phyloP scores from a whole-genome alignment of 2,797 vertebrate species.

The Leptoclinus maculatus region DNA sequence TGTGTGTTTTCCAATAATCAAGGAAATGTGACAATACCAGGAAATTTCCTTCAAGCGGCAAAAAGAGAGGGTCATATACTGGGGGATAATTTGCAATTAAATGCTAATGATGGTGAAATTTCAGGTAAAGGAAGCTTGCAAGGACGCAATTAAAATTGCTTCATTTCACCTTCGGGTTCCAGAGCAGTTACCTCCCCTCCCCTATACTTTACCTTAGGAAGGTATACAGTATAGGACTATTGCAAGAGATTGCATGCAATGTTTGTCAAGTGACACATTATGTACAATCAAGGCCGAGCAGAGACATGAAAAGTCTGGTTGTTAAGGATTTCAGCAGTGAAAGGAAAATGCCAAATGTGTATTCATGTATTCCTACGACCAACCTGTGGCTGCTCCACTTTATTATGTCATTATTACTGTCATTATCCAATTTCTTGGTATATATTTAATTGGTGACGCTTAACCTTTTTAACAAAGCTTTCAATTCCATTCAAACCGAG shows the following conservation, averaged over 20 bases:
- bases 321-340: neutral
- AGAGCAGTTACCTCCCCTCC: neutral
- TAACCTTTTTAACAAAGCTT: neutral
- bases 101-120: conserved; percentile 36
- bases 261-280: neutral
- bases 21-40: neutral
- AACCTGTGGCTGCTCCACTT: neutral
- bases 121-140: neutral
- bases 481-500: neutral
- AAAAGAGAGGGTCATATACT: conserved; percentile 28
- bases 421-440: neutral
- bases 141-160: conserved; percentile 10
- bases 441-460: neutral
- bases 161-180: conserved; percentile 12
- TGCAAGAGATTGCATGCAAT: conserved; percentile 1
- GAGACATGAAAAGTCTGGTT: neutral
- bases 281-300: neutral
- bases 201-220: neutral
- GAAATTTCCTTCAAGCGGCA: neutral
- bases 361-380: neutral
- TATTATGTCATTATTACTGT: too few relatives aligned
- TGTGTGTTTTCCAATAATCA: conserved; percentile 14
- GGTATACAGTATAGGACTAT: neutral
- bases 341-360: neutral
- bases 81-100: conserved; percentile 29